Conservation (phyloP, 1,140 invertebrate species). For the Camponotus pennsylvanicus region DNA sequence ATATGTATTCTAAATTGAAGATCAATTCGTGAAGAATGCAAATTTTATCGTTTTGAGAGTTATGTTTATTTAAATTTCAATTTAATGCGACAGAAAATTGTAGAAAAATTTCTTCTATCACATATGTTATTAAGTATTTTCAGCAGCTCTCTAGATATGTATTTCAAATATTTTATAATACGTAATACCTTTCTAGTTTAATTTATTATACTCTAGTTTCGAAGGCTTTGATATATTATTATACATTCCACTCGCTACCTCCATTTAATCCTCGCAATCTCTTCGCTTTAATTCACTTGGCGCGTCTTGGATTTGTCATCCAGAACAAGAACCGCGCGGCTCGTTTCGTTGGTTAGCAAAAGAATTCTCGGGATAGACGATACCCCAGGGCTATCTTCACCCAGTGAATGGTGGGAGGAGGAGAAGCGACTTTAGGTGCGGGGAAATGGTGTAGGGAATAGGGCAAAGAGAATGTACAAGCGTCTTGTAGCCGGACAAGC, state of each 20-base stretch:
- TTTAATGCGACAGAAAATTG: not conserved
- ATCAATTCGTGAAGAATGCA: not conserved
- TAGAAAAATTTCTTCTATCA: not conserved
- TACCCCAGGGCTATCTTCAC: slow-evolving; percentile 41
- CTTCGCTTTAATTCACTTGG: slow-evolving; percentile 38
- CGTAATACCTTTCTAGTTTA: too few relatives aligned
- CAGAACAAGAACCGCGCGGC: slow-evolving; percentile 39
- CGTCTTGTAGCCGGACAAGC: slow-evolving; percentile 76
- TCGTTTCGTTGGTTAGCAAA: slow-evolving; percentile 44
- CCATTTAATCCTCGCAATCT: not conserved
- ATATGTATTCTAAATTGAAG: not conserved
- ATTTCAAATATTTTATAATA: slow-evolving; percentile 15
- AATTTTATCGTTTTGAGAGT: not conserved
- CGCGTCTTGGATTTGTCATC: slow-evolving; percentile 49
- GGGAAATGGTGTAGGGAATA: slow-evolving; percentile 51
- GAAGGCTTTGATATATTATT: slow-evolving; percentile 14
- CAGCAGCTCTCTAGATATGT: not conserved
- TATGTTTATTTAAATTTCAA: slow-evolving; percentile 9
- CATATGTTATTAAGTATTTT: not conserved
- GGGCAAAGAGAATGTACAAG: slow-evolving; percentile 74
- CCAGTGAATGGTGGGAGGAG: not conserved
- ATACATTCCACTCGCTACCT: slow-evolving; percentile 1
- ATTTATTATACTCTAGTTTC: not conserved
- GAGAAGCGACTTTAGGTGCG: slow-evolving; percentile 1
- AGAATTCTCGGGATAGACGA: slow-evolving; percentile 65